These are phyloP conservation scores for Nomada fabriciana DNA, from an alignment of 2,888 invertebrate genomes.

Conservation along the genomic window DNA sequence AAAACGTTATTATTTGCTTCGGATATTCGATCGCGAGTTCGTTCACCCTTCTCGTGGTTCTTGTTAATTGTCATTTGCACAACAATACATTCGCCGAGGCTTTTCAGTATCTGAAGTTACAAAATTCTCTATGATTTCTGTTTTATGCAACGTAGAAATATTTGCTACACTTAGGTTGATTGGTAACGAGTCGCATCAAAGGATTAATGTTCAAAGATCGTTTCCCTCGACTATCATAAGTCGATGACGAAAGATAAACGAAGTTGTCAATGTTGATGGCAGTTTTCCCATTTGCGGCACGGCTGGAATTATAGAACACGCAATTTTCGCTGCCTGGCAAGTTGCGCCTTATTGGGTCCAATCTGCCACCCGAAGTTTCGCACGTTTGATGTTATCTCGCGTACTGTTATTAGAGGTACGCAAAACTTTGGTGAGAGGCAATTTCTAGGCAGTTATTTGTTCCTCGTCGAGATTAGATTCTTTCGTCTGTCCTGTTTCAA, in stretches of 20 bases:
- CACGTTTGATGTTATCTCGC: background rate
- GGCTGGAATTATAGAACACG: background rate
- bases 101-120: background rate
- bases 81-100: background rate
- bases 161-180: no score
- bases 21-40: background rate
- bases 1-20: background rate
- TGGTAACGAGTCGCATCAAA: no score
- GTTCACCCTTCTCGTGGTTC: background rate
- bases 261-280: background rate
- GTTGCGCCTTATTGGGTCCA: background rate
- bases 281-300: background rate
- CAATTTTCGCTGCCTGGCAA: background rate
- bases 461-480: background rate
- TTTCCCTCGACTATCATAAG: background rate
- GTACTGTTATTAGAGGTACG: conserved; percentile 2
- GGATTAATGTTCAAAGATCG: background rate
- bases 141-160: background rate
- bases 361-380: conserved; percentile 7
- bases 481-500: background rate
- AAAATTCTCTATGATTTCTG: background rate
- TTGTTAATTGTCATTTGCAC: conserved; percentile 1
- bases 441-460: conserved; percentile 11
- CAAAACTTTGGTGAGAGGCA: conserved; percentile 2
- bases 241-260: background rate